Percentiles rank a stretch among this genome's conserved stretches.
These are phyloP conservation scores for Perodicticus potto DNA, from an alignment of 2,797 vertebrate species.

Conservation along the genomic window DNA sequence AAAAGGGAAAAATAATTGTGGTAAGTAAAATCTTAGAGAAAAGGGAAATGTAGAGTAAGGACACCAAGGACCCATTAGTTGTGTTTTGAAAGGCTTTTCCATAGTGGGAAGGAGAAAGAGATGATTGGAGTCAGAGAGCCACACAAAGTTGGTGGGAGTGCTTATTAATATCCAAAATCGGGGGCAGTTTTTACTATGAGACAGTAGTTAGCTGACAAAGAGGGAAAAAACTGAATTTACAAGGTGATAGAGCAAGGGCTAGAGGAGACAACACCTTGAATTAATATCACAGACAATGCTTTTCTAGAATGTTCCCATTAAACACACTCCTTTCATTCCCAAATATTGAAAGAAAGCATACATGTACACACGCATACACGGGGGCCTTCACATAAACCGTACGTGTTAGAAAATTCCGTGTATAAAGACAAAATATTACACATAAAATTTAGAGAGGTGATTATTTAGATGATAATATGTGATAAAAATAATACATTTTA, in stretches of 20 bases:
- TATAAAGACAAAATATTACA: background rate
- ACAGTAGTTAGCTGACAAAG: background rate
- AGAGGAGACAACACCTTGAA: background rate
- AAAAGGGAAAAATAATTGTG: background rate
- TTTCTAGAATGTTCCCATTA: background rate
- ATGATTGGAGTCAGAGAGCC: background rate
- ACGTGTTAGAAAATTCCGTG: background rate
- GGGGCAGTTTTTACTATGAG: background rate
- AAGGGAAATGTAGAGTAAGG: background rate
- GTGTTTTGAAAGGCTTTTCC: background rate
- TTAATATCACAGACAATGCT: background rate
- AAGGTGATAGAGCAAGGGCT: background rate
- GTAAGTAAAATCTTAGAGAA: background rate
- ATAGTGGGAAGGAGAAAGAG: background rate
- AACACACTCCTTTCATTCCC: background rate
- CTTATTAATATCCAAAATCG: background rate
- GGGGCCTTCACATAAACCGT: background rate
- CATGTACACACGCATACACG: background rate
- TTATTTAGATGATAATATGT: background rate
- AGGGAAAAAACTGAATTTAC: background rate
- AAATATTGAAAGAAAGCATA: background rate
- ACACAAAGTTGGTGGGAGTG: fast-evolving
- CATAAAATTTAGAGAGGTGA: background rate
- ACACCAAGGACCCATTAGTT: background rate
- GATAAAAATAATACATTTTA: background rate